Evolutionary conservation across 1,140 invertebrate genomes (phyloP).

Genomic region (Brachionus angularis): DNA sequence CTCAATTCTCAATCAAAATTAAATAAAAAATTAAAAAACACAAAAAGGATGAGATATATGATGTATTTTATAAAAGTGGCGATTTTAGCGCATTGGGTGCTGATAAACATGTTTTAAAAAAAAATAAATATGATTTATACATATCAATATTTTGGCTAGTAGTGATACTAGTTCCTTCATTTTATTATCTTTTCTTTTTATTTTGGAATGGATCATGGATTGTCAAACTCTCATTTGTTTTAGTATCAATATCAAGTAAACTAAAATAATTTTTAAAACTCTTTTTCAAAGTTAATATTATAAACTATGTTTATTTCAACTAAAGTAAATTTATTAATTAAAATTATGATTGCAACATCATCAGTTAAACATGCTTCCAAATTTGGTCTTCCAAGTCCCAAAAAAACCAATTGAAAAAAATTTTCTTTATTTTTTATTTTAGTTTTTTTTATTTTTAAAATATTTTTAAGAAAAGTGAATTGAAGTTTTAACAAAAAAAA

Average conservation of each 20-base stretch:
- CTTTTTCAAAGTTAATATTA: no score
- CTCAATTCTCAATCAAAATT: background rate
- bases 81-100: slow-evolving; percentile 48
- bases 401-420: no score
- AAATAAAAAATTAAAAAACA: background rate
- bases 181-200: slow-evolving; percentile 47
- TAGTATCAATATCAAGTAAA: background rate
- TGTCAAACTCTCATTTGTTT: background rate
- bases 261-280: background rate
- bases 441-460: no score
- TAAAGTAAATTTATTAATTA: background rate
- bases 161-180: slow-evolving; percentile 50
- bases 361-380: slow-evolving; percentile 8
- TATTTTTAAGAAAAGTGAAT: no score
- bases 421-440: no score
- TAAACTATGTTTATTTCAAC: no score
- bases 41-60: slow-evolving; percentile 53
- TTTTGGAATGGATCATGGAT: slow-evolving; percentile 12
- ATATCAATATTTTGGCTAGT: slow-evolving; percentile 51
- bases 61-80: slow-evolving; percentile 50
- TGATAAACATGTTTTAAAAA: slow-evolving; percentile 45
- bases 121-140: slow-evolving; percentile 48
- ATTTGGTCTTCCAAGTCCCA: slow-evolving; percentile 41
- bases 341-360: slow-evolving; percentile 27
- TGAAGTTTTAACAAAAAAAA: no score